Evolutionary conservation across 2,888 invertebrate species (phyloP).

Genomic region (Caenorhabditis afra): DNA sequence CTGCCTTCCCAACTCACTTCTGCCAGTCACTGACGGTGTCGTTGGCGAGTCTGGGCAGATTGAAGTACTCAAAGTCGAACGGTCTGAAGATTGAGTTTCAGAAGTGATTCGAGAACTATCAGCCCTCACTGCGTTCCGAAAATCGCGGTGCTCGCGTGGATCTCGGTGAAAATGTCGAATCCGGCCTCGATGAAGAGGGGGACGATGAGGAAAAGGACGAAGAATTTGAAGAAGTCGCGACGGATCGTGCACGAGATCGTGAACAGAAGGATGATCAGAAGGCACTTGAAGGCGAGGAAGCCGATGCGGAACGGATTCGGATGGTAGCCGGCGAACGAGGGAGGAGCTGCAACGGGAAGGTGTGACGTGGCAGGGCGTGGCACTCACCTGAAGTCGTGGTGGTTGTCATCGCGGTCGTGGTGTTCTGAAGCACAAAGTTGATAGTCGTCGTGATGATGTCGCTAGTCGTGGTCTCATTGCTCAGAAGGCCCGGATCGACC

Average conservation of each 20-base stretch:
- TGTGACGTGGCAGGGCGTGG: not conserved
- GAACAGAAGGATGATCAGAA: slow-evolving; percentile 60
- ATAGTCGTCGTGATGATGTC: slow-evolving; percentile 17
- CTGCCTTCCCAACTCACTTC: slow-evolving; percentile 22
- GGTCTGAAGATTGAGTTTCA: slow-evolving; percentile 16
- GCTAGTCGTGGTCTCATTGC: slow-evolving; percentile 13
- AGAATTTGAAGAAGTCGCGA: slow-evolving; percentile 63
- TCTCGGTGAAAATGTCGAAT: slow-evolving; percentile 66
- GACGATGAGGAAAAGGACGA: slow-evolving; percentile 56
- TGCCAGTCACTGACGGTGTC: slow-evolving; percentile 48
- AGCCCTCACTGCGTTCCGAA: slow-evolving; percentile 51
- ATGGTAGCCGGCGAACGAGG: slow-evolving; percentile 30
- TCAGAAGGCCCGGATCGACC: slow-evolving; percentile 40
- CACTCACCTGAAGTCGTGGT: not conserved
- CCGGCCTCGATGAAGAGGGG: slow-evolving; percentile 65
- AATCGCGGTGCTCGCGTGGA: slow-evolving; percentile 57
- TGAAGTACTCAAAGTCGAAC: slow-evolving; percentile 47
- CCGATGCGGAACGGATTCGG: slow-evolving; percentile 62
- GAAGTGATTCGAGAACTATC: not conserved
- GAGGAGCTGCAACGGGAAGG: slow-evolving; percentile 10
- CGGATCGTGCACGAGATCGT: slow-evolving; percentile 57
- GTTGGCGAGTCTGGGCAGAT: slow-evolving; percentile 29
- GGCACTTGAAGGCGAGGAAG: slow-evolving; percentile 57
- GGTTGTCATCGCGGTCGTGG: slow-evolving; percentile 20
- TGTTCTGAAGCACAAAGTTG: not conserved